A percentile compares a stretch with the other conserved stretches of the same genome.
phyloP scores from a whole-genome alignment of 2,113 vertebrate genomes.

The Dromas ardeola region DNA sequence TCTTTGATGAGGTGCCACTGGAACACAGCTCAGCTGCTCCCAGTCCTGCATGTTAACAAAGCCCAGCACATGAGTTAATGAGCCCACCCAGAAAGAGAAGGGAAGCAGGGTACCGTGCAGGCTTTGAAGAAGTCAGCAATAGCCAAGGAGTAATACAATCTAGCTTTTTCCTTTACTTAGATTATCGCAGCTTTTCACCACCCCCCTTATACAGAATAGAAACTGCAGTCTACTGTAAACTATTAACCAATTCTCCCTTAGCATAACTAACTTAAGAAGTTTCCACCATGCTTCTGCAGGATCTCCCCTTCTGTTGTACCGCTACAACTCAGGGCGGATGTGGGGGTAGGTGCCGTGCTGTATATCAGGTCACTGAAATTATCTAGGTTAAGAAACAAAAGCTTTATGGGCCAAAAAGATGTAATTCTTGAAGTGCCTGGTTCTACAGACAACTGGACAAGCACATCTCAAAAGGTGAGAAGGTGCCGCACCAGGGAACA shows the following conservation, averaged over 20 bases:
- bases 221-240: background rate
- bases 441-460: background rate
- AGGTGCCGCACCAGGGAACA: background rate
- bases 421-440: background rate
- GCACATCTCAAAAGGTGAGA: background rate
- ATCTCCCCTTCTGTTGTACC: background rate
- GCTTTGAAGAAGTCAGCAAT: background rate
- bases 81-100: background rate
- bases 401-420: background rate
- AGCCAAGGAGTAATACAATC: background rate
- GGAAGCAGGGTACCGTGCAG: background rate
- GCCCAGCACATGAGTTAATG: background rate
- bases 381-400: background rate
- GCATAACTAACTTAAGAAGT: background rate
- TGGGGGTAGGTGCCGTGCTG: background rate
- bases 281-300: background rate
- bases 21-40: background rate
- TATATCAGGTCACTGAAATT: background rate
- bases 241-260: background rate
- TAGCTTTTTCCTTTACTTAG: background rate
- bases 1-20: background rate
- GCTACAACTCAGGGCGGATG: background rate
- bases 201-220: background rate
- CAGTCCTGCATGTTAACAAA: background rate
- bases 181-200: background rate